Base-by-base conservation (phyloP, 1,140 invertebrate species). In the Aphelinus certus region DNA sequence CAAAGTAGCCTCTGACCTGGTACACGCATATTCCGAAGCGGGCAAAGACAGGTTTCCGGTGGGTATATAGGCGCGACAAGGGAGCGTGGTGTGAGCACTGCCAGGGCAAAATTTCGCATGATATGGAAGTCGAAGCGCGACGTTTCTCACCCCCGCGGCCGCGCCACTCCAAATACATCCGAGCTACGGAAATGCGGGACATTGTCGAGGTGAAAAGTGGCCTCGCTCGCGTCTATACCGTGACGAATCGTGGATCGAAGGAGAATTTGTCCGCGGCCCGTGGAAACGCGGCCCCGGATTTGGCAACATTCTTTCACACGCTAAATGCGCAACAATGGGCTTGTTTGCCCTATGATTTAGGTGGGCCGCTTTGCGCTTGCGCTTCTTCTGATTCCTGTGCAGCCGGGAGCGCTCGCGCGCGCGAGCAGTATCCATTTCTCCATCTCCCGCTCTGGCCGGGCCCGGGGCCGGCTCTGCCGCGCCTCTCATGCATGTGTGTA, bases 341-440 rank as follows among this genome's bases (percentile, higher is more conserved):
- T 85, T 85, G 83, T 86, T 87, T 87, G 80, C 78, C 68, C 80
- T 84, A 78, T 85, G 84, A 86, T 85, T 87, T 87, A 83, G 82
- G 73, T 80, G 76, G 79, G 77, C 76, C 78, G 76, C 68, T 67
- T 76, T 78, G 78, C 70, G 47, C 62, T 46, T 53, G 51, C 51
- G 2, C 49, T 55, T 55, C 26, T 53, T 64, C 49, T 45, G n/a
- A 55, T 55, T 55, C 1, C 4, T 10, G 49, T 47, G 3, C 6
- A 10, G 10, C 3, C 7, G 43, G 3, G 43, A 3, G 43, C 60
- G 43, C 5, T 26, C 26, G 26, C 26, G 26, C 71, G 26, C 26
- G 26, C 26, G 26, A 26, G 26, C 26, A 26, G 77, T 70, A 81
- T 80, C 73, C 78, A 75, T 77, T 76, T 77, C 75, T 80, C 76